phyloP scores from a whole-genome alignment of 30 jellyfish, hydroid and myxozoan genomes.

The Haliclystus octoradiatus region DNA sequence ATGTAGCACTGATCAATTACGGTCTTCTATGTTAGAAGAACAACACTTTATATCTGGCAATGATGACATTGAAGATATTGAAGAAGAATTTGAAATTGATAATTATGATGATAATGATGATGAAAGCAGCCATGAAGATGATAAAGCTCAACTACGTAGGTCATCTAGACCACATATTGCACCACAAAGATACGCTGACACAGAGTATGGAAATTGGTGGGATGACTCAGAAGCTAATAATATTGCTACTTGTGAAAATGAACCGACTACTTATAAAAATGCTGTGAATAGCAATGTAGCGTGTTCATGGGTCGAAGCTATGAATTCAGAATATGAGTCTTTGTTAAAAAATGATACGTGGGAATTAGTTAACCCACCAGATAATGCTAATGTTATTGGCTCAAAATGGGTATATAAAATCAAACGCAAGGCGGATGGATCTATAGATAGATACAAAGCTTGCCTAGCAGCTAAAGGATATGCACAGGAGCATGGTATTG shows the following conservation, averaged over 20 bases:
- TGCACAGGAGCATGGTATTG: conserved; percentile 9
- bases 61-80: too few relatives aligned
- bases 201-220: too few relatives aligned
- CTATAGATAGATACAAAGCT: conserved; percentile 20
- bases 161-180: not conserved
- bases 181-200: conserved; percentile 1
- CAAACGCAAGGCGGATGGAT: conserved; percentile 23
- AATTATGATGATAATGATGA: too few relatives aligned
- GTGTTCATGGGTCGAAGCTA: conserved; percentile 20
- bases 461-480: conserved; percentile 23
- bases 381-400: conserved; percentile 8
- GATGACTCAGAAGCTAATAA: conserved; percentile 7
- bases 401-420: conserved; percentile 17
- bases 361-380: conserved; percentile 19
- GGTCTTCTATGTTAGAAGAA: too few relatives aligned
- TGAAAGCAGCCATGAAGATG: too few relatives aligned
- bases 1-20: too few relatives aligned
- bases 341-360: conserved; percentile 18
- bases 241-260: not conserved
- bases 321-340: conserved; percentile 8
- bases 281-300: conserved; percentile 12
- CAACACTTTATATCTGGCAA: too few relatives aligned
- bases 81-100: too few relatives aligned
- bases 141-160: too few relatives aligned
- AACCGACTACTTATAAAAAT: conserved; percentile 13